Conservation (phyloP, 2,888 invertebrate species). For the Selenia dentaria region DNA sequence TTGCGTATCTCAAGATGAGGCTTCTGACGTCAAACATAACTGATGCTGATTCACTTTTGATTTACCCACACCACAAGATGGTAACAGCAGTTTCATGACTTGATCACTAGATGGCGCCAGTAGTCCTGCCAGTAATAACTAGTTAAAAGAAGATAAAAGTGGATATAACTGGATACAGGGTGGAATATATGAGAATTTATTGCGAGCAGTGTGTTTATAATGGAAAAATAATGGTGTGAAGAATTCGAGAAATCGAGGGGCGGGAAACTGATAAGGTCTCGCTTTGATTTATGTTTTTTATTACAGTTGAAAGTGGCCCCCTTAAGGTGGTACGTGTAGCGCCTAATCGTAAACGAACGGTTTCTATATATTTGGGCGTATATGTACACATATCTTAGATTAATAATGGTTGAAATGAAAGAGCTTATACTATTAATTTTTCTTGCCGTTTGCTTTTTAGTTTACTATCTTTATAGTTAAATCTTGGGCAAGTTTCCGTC, state of each 20-base stretch:
- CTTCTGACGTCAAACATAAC: slow-evolving; percentile 53
- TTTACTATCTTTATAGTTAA: no score
- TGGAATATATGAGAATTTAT: slow-evolving; percentile 57
- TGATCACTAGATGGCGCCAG: slow-evolving; percentile 55
- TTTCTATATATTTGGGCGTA: no score
- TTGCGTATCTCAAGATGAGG: no score
- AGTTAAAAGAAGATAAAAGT: slow-evolving; percentile 34
- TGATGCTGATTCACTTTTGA: slow-evolving; percentile 81
- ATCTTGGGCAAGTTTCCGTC: no score
- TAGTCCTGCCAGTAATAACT: slow-evolving; percentile 36
- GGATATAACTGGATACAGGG: slow-evolving; percentile 38
- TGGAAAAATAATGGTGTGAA: slow-evolving; percentile 55
- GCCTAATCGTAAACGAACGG: slow-evolving; percentile 16
- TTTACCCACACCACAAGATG: slow-evolving; percentile 67
- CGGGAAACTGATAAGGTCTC: slow-evolving; percentile 29
- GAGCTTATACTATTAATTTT: no score
- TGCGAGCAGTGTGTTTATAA: slow-evolving; percentile 48
- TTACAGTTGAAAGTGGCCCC: slow-evolving; percentile 20
- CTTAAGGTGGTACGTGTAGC: slow-evolving; percentile 13
- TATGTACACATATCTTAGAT: no score
- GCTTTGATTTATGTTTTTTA: slow-evolving; percentile 32
- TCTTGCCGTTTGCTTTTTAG: no score
- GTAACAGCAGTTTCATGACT: slow-evolving; percentile 77
- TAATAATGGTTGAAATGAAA: no score
- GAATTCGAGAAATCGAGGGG: slow-evolving; percentile 47